Conservation (phyloP, 2,888 invertebrate species). For the Xylophagus ater region DNA sequence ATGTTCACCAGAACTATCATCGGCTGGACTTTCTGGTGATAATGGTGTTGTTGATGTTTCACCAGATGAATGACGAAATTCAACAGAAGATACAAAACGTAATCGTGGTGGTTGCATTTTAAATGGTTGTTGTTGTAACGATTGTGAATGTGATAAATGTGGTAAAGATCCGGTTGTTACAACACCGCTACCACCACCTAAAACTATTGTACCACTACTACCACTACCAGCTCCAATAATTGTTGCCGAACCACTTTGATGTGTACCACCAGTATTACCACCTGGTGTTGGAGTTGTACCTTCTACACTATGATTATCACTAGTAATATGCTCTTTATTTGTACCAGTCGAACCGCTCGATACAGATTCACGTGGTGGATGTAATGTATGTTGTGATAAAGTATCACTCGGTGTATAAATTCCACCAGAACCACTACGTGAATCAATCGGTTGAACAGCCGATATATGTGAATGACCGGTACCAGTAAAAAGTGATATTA, state of each 20-base stretch:
- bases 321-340: constrained; percentile 36
- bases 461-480: constrained; percentile 39
- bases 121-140: constrained; percentile 34
- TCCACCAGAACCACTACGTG: constrained; percentile 37
- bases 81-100: constrained; percentile 71
- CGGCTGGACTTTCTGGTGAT: constrained; percentile 59
- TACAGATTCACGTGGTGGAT: constrained; percentile 44
- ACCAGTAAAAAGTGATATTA: constrained; percentile 57
- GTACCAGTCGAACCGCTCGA: constrained; percentile 51
- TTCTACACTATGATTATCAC: constrained; percentile 37
- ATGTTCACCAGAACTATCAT: constrained; percentile 54
- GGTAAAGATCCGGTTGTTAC: constrained; percentile 31
- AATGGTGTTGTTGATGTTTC: constrained; percentile 65
- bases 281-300: constrained; percentile 15
- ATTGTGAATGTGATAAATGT: constrained; percentile 40
- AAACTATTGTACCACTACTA: constrained; percentile 28
- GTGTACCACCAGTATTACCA: constrained; percentile 6
- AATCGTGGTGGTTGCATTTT: constrained; percentile 52
- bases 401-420: constrained; percentile 40
- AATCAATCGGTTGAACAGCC: constrained; percentile 33
- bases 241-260: constrained; percentile 9
- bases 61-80: constrained; percentile 68
- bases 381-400: constrained; percentile 38
- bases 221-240: too few species aligned
- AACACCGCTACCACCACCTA: constrained; percentile 7